Conservation (phyloP, 2,888 invertebrate species). For the Endotricha flammealis region DNA sequence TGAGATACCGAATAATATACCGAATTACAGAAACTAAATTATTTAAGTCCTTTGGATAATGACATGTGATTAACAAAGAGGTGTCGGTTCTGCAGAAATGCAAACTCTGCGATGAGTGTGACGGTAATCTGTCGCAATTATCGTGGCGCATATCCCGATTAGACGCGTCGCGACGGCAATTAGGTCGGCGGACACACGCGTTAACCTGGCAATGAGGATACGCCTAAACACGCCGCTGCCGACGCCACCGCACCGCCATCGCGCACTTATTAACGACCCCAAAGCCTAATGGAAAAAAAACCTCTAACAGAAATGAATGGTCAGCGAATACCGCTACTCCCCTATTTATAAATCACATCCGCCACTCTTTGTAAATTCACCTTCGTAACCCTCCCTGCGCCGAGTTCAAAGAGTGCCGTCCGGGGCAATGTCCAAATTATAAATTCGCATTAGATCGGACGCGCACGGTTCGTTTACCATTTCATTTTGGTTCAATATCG, state of each 20-base stretch:
- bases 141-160: conserved; percentile 76
- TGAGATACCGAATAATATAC: too few relatives aligned
- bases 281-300: conserved; percentile 49
- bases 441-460: conserved; percentile 79
- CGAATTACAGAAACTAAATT: too few relatives aligned
- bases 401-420: conserved; percentile 70
- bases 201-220: conserved; percentile 76
- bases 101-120: conserved; percentile 16
- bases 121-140: conserved; percentile 71
- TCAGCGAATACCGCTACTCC: conserved; percentile 46
- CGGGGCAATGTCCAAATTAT: conserved; percentile 77
- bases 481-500: conserved; percentile 78
- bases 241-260: conserved; percentile 54
- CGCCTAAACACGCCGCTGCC: conserved; percentile 68
- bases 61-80: conserved; percentile 19
- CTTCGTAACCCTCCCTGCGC: conserved; percentile 52
- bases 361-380: conserved; percentile 67
- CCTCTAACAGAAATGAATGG: conserved; percentile 48
- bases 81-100: conserved; percentile 28
- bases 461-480: conserved; percentile 78
- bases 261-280: conserved; percentile 49
- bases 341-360: conserved; percentile 70
- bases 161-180: conserved; percentile 70
- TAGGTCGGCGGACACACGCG: conserved; percentile 75
- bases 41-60: too few relatives aligned